A percentile compares a stretch with the other conserved stretches of the same genome.
Evolutionary conservation across 2,113 vertebrate species (phyloP).

Genomic region (Indicator indicator): DNA sequence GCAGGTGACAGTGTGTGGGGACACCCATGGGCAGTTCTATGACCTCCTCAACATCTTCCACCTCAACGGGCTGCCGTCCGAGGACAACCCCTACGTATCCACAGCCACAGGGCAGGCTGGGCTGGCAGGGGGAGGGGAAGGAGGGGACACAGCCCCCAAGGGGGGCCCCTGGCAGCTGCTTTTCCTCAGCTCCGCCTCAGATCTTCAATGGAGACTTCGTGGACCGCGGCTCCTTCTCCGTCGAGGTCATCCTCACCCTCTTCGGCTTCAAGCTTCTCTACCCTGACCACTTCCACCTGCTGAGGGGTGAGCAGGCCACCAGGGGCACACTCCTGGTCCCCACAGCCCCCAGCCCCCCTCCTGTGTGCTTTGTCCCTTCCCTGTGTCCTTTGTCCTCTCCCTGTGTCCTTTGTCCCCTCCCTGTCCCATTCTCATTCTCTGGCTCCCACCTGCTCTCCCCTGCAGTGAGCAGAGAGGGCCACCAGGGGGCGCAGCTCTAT

Average conservation of each 20-base stretch:
- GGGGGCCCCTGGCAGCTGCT: neutral
- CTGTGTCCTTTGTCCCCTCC: too few species aligned
- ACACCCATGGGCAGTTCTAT: conserved; percentile 94
- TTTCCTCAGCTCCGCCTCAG: conserved; percentile 56
- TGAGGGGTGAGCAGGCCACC: conserved; percentile 69
- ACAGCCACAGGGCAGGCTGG: neutral
- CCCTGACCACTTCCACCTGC: conserved; percentile 88
- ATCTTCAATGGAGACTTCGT: conserved; percentile 97
- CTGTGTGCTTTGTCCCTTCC: too few species aligned
- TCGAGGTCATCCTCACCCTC: conserved; percentile 93
- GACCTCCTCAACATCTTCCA: conserved; percentile 95
- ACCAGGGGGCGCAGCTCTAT: too few species aligned
- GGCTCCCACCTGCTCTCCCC: too few species aligned
- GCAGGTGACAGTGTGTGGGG: conserved; percentile 92
- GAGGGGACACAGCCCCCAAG: too few species aligned
- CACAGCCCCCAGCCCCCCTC: too few species aligned
- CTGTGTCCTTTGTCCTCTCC: too few species aligned
- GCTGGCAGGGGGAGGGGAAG: neutral
- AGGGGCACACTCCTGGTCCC: too few species aligned
- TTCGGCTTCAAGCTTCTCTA: conserved; percentile 95
- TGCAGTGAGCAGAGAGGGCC: too few species aligned
- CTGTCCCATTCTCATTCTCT: too few species aligned
- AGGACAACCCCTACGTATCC: conserved; percentile 94
- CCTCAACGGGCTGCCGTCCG: conserved; percentile 90
- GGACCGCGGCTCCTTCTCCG: conserved; percentile 91